A percentile compares a stretch with the other conserved stretches of the same genome.
Evolutionary conservation across 2,113 vertebrate species (phyloP).

Genomic region (Rhinolophus ferrumequinum): DNA sequence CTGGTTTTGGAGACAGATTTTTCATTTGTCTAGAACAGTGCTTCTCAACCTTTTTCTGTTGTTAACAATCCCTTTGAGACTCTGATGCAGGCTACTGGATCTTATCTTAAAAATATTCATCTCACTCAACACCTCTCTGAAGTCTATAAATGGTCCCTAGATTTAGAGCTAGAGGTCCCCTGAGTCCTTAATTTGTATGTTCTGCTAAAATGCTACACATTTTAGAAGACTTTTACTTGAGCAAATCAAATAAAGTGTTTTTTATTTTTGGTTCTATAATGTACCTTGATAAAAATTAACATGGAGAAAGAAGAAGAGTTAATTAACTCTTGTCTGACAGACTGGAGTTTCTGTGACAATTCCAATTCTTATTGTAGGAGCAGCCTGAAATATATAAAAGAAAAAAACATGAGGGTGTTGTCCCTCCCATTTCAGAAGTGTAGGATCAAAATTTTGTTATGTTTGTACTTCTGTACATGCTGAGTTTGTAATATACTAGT

Average conservation of each 20-base stretch:
- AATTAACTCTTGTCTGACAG: background rate
- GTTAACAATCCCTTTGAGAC: slow-evolving; percentile 11
- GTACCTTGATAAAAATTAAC: slow-evolving; percentile 17
- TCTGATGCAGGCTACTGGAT: background rate
- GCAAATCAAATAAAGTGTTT: background rate
- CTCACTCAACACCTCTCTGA: background rate
- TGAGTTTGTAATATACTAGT: slow-evolving; percentile 19
- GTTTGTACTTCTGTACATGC: background rate
- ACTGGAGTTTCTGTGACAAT: background rate
- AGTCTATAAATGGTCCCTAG: background rate
- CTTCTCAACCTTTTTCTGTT: background rate
- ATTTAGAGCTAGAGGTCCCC: background rate
- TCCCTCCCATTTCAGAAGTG: background rate
- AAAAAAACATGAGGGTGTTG: background rate
- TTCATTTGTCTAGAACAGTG: background rate
- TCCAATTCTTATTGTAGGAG: background rate
- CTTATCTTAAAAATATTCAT: background rate
- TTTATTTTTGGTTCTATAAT: background rate
- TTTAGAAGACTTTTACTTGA: slow-evolving; percentile 30
- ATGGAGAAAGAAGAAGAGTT: background rate
- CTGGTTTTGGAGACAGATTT: background rate
- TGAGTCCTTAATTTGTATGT: background rate
- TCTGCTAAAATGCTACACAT: background rate
- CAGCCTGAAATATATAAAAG: background rate
- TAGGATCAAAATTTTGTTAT: background rate